Base-by-base conservation (phyloP, 2,888 invertebrate species). In the Lepidocyrtoides sp. region DNA sequence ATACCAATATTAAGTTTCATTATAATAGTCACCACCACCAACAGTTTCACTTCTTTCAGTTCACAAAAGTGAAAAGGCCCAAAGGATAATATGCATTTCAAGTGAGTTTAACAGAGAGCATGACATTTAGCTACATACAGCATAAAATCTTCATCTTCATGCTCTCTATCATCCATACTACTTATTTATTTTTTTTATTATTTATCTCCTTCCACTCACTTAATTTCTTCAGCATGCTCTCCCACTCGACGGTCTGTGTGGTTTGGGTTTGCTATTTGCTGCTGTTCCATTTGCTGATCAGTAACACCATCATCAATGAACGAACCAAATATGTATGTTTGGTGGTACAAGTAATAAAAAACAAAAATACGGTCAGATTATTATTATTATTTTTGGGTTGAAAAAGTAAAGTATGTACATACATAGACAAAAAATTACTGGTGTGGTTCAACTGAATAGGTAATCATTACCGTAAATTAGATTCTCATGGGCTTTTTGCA, bases 391-490 rank as follows among this genome's bases (percentile, higher is more conserved):
- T 51, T 79, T 51, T 51, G 72, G 10, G 17, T 29, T n/a, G n/a
- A 54, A 75, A 69, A 44, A 23, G 54, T 29, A 32, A 26, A 32
- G 17, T 12, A 8, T n/a, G n/a, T 7, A 17, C 51, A 29, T 54
- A 86, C 8, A 72, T 17, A 77, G 60, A n/a, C 23, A n/a, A 85
- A 86, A 86, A 77, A 63, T 77, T 77, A 63, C 57, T 60, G 60
- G 60, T 44, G 44, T 41, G 44, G 44, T 36, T 66, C 69, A 84
- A 72, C 32, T 84, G 72, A 84, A 84, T 84, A 36, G 54, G 29
- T 44, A 57, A 54, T 86, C 86, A 86, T 86, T 86, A 86, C 77
- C 75, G 86, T 86, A 86, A 86, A 86, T 86, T 86, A 77, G 29
- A 77, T 60, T 86, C 86, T 60, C 86, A 86, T 75, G 86, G 86